phyloP scores from a whole-genome alignment of 2,797 vertebrate species.

The Sternarchorhynchus goeldii region DNA sequence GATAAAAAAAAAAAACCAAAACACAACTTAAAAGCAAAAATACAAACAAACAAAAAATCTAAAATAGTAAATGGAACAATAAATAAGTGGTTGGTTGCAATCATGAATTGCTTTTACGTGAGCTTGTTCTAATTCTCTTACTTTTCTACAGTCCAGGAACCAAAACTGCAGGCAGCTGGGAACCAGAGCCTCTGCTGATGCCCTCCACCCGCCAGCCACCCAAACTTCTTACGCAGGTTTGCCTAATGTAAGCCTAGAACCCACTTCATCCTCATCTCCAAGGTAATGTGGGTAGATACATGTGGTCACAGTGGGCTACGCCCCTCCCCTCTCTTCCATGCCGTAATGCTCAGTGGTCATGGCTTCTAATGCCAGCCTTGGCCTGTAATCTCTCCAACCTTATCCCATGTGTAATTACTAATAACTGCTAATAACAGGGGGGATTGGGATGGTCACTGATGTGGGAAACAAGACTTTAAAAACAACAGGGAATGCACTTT shows the following conservation, averaged over 20 bases:
- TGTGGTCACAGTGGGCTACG: constrained; percentile 59
- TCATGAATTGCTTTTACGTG: constrained; percentile 61
- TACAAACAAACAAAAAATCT: constrained; percentile 69
- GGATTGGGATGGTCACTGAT: constrained; percentile 54
- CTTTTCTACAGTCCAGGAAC: constrained; percentile 18
- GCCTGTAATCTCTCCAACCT: constrained; percentile 58
- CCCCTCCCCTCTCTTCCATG: constrained; percentile 28
- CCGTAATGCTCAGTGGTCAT: constrained; percentile 71
- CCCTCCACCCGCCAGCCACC: background rate
- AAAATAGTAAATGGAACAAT: constrained; percentile 75
- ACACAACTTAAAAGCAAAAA: constrained; percentile 71
- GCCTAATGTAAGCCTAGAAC: constrained; percentile 27
- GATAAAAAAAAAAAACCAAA: constrained; percentile 74
- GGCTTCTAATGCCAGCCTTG: constrained; percentile 61
- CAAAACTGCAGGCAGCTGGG: constrained; percentile 13
- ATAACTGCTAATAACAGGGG: constrained; percentile 56
- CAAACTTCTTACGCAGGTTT: constrained; percentile 16
- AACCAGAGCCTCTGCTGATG: constrained; percentile 24
- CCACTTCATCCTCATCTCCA: constrained; percentile 68
- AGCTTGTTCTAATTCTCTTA: constrained; percentile 51
- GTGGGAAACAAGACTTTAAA: constrained; percentile 54
- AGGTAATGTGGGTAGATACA: constrained; percentile 62
- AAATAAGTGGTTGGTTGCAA: constrained; percentile 83
- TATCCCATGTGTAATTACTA: constrained; percentile 62
- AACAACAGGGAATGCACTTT: constrained; percentile 66